A percentile compares a stretch with the other conserved stretches of the same genome.
phyloP scores from a whole-genome alignment of 2,113 vertebrate species.

The Chunga burmeisteri region DNA sequence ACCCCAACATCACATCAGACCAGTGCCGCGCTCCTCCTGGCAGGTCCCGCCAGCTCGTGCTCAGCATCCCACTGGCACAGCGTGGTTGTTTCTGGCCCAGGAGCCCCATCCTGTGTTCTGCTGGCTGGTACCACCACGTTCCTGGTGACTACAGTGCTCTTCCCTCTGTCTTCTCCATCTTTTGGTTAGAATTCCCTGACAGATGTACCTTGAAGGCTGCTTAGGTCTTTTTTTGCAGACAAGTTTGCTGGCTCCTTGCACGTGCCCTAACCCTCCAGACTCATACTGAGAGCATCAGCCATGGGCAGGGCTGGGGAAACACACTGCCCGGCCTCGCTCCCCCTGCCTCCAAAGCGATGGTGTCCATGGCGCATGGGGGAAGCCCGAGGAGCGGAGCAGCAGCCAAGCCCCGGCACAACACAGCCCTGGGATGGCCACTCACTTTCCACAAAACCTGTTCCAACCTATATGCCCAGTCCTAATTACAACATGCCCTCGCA shows the following conservation, averaged over 20 bases:
- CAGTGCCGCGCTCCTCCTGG: background rate
- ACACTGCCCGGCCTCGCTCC: accelerated
- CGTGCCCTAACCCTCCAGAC: background rate
- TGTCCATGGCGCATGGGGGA: background rate
- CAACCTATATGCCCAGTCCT: background rate
- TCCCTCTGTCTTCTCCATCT: background rate
- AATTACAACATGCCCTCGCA: background rate
- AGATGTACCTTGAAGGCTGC: background rate
- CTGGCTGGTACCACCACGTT: background rate
- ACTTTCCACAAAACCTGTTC: background rate
- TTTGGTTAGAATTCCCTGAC: background rate
- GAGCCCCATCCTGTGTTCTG: background rate
- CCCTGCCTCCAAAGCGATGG: background rate
- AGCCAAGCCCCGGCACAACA: background rate
- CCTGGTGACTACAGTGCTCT: background rate
- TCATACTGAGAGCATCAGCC: background rate
- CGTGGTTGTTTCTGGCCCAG: background rate
- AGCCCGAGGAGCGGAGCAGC: accelerated
- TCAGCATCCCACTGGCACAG: background rate
- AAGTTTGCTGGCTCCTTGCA: background rate
- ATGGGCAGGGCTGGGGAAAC: background rate
- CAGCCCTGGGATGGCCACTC: background rate
- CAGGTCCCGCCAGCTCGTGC: background rate
- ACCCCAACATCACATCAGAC: background rate
- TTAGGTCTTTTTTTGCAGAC: background rate